Percentiles rank a stretch among this genome's conserved stretches.
These are phyloP conservation scores for Drosophila cardini DNA, from an alignment of 1,140 invertebrate species.

Conservation along the genomic window DNA sequence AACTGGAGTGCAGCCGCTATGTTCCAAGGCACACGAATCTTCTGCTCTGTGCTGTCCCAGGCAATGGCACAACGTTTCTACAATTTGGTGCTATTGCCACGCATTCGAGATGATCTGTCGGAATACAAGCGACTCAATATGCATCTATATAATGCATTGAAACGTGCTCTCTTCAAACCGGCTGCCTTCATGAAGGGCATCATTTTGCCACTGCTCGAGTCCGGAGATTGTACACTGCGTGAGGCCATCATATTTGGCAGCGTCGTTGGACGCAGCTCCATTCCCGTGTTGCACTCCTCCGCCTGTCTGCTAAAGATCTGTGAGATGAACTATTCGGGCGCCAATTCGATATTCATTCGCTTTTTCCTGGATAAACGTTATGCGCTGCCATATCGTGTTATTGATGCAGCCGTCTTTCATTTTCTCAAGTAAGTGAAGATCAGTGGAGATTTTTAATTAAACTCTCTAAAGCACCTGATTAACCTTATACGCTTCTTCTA, in stretches of 20 bases:
- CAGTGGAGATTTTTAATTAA: no score
- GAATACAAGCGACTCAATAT: constrained; percentile 98
- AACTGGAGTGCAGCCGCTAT: constrained; percentile 96
- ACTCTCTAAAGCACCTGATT: no score
- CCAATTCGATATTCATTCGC: constrained; percentile 97
- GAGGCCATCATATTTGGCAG: constrained; percentile 98
- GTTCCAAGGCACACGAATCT: constrained; percentile 92
- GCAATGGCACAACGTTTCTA: constrained; percentile 99
- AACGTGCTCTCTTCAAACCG: constrained; percentile 98
- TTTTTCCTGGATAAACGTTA: constrained; percentile 99
- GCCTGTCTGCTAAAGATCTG: constrained; percentile 98
- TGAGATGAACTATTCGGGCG: constrained; percentile 99
- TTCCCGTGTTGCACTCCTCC: constrained; percentile 98
- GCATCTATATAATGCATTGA: constrained; percentile 97
- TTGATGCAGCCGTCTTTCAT: constrained; percentile 98
- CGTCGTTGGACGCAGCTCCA: constrained; percentile 95
- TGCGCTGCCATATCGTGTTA: constrained; percentile 96
- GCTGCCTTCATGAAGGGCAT: constrained; percentile 99
- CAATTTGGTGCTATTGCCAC: constrained; percentile 95
- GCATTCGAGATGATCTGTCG: constrained; percentile 96
- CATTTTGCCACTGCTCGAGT: constrained; percentile 94
- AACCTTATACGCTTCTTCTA: constrained; percentile 75
- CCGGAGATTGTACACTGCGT: constrained; percentile 96
- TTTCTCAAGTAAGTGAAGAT: constrained; percentile 88
- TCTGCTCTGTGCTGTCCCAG: constrained; percentile 97